These are phyloP conservation scores for Oreochromis mossambicus DNA, from an alignment of 2,797 vertebrate genomes.

Conservation along the genomic window DNA sequence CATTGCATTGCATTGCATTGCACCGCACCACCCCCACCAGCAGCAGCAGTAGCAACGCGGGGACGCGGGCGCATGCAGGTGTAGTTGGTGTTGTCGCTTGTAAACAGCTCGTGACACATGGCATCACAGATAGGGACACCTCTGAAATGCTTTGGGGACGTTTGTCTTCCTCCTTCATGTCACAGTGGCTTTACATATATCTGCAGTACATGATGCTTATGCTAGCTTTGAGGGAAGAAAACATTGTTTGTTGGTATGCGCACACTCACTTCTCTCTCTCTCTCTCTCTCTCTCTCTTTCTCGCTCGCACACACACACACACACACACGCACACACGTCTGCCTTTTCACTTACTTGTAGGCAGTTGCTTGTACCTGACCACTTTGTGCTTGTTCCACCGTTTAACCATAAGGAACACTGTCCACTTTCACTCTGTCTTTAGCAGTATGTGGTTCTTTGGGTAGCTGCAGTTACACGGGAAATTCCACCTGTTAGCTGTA, in stretches of 20 bases:
- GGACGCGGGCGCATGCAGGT: background rate
- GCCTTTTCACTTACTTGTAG: background rate
- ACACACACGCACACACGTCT: too few species aligned
- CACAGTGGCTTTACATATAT: background rate
- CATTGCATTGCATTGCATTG: constrained; percentile 19
- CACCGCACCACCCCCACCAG: background rate
- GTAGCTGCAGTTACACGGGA: background rate
- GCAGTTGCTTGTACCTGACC: background rate
- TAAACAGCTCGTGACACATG: background rate
- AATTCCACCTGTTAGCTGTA: background rate
- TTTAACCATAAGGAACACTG: background rate
- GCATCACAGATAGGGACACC: background rate
- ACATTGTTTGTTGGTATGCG: background rate
- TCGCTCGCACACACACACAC: too few species aligned
- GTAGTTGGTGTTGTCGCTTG: background rate
- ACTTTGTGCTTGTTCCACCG: background rate
- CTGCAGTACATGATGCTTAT: background rate
- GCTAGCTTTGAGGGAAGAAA: background rate
- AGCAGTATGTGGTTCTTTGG: background rate
- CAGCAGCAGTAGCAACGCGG: background rate
- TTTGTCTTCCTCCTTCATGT: background rate
- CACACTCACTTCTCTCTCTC: too few species aligned
- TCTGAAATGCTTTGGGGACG: background rate
- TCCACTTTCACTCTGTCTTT: fast-evolving
- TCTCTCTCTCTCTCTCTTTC: too few species aligned